Evolutionary conservation across 2,888 invertebrate genomes (phyloP).

Genomic region (Pristionchus exspectatus): DNA sequence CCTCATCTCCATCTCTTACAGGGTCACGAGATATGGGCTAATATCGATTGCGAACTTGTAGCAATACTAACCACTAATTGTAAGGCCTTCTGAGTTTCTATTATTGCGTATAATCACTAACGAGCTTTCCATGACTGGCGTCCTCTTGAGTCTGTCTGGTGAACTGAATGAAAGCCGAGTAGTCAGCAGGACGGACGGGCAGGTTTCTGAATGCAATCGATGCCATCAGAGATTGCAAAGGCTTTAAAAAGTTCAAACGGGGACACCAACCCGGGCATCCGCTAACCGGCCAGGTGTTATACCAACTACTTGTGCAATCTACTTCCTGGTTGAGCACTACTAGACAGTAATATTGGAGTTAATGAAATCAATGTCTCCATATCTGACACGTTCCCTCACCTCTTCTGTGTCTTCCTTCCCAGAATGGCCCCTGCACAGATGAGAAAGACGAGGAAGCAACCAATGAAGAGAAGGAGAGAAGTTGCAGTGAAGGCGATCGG

Average conservation of each 20-base stretch:
- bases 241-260: too few relatives aligned
- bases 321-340: too few relatives aligned
- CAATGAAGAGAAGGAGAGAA: slow-evolving; percentile 71
- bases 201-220: slow-evolving; percentile 59
- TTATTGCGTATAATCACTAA: neutral
- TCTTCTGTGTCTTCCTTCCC: slow-evolving; percentile 53
- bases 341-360: too few relatives aligned
- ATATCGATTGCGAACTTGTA: neutral
- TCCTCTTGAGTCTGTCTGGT: slow-evolving; percentile 65
- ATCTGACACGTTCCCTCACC: neutral
- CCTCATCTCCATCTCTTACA: too few relatives aligned
- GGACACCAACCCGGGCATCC: too few relatives aligned
- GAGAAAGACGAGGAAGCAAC: slow-evolving; percentile 68
- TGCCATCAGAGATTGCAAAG: neutral
- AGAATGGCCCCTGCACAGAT: slow-evolving; percentile 71
- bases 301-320: too few relatives aligned
- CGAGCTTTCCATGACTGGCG: slow-evolving; percentile 61
- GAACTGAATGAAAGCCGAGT: slow-evolving; percentile 66
- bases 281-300: too few relatives aligned
- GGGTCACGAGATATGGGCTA: neutral
- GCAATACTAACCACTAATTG: too few relatives aligned
- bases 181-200: slow-evolving; percentile 65
- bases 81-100: neutral
- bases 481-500: slow-evolving; percentile 73
- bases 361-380: neutral